Evolutionary conservation across 1,140 invertebrate genomes (phyloP), one percentile per base, ranked within the genome.

Genomic region (Cydia strobilella): DNA sequence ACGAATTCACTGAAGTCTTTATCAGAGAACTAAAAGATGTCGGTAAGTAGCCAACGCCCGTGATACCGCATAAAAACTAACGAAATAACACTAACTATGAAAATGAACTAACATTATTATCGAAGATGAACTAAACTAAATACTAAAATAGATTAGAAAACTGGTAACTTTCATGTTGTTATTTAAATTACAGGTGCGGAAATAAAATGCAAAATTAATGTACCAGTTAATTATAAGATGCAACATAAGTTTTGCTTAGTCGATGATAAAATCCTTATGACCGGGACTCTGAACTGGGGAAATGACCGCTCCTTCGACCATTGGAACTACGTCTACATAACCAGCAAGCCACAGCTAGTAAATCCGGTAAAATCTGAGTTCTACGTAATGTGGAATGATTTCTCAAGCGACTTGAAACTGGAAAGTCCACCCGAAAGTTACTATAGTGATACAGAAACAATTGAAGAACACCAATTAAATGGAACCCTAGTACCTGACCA

Each of bases 261-360:
- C 51, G 91, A 93, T 76, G 88, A 91, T 71, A 82, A 84, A 74
- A 82, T 91, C 74, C 84, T 93, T 31, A 88, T 93, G 89, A 90
- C 90, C 13, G 91, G 91, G 65, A 93, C 91, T 42, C 81, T 93
- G 62, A 89, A 93, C 75, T 93, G 91, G 91, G 91, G 91, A 31
- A 82, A 91, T 74, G 91, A 93, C 75, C 86, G 84, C 51, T 90
- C 90, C 63, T 90, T 83, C 73, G 91, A 93, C 78, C 80, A 91
- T 75, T 91, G 91, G 91, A 91, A 93, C 75, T 93, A 93, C 74
- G 91, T 91, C 31, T 90, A 91, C 73, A 86, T 93, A 72, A 93
- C 91, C 66, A 91, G 78, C 73, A 93, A 91, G 76, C 71, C 73
- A 59, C 84, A 86, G 76, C 78, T 91, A 31, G 89, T 93, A 25